phyloP scores from a whole-genome alignment of 2,113 vertebrate species.

The Tapirus terrestris region DNA sequence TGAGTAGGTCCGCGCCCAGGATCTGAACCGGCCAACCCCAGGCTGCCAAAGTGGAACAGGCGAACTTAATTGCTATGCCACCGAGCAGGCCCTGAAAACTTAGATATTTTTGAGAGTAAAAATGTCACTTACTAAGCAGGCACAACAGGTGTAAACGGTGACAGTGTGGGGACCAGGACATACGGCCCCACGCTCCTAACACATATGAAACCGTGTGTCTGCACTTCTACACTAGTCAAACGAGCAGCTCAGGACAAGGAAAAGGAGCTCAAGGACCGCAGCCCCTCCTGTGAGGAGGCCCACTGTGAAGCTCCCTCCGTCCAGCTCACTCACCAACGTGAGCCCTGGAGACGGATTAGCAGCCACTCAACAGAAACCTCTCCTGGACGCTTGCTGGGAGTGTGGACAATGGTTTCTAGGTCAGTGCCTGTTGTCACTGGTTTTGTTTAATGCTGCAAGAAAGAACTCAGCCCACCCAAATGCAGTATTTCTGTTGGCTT shows the following conservation, averaged over 20 bases:
- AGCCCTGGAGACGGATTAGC: background rate
- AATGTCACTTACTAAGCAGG: background rate
- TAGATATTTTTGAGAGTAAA: background rate
- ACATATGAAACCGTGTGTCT: background rate
- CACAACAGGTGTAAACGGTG: background rate
- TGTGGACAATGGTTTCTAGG: background rate
- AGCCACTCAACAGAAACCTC: background rate
- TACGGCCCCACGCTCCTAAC: accelerated
- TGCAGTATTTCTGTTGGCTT: background rate
- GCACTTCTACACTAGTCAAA: background rate
- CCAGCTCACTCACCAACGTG: background rate
- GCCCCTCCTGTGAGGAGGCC: background rate
- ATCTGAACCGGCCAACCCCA: no score
- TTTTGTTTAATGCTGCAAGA: background rate
- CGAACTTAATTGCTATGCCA: no score
- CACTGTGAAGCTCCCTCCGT: background rate
- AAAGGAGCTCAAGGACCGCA: background rate
- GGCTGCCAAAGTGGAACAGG: no score
- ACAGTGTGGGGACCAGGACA: background rate
- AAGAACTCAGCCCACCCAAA: background rate
- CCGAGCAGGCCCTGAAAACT: background rate
- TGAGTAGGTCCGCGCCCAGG: no score
- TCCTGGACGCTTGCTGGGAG: background rate
- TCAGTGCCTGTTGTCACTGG: background rate
- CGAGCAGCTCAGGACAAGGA: background rate